Evolutionary conservation across 1,140 invertebrate genomes (phyloP), one percentile per base, ranked within the genome.

Genomic region (Delia radicum): DNA sequence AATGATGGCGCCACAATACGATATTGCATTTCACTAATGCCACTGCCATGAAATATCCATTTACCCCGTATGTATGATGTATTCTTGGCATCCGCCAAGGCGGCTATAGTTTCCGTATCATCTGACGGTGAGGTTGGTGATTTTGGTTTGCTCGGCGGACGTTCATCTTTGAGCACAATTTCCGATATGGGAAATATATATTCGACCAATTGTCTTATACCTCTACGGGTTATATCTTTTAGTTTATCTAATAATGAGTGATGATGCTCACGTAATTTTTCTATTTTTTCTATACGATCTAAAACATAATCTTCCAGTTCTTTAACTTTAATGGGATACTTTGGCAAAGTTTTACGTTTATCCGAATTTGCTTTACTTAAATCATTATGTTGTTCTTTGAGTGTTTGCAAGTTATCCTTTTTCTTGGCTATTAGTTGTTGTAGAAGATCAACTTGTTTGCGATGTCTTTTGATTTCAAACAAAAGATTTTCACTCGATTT

Each of bases 1-100:
- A 95, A 83, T 10, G 90, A 91, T 18, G 94, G 92, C 13, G 92
- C 92, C 61, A 94, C 92, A 78, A 95, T 93, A 61, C 89, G 88
- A 86, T 94, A 92, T 76, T 92, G 90, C 21, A 91, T 86, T 86
- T 94, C 91, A 83, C 89, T 90, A 46, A 85, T 84, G 77, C 91
- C 90, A 75, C 90, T 90, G 79, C 92, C 90, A 79, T 90, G 90
- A n/a, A 86, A 80, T 28, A 94, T 90, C 93, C 93, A 94, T 81
- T 90, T 90, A 29, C 93, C 93, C 77, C 90, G 88, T 55, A 94
- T 89, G 78, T 93, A 94, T 15, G 92, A 91, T 12, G 91, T 94
- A 82, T 90, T 90, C 42, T 91, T 91, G 21, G 94, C 94, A 85
- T 95, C 93, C 12, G 92, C 91, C 74, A 95, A 86, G 10, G 92